phyloP scores from a whole-genome alignment of 1,140 invertebrate genomes.

The Drosophila sproati region DNA sequence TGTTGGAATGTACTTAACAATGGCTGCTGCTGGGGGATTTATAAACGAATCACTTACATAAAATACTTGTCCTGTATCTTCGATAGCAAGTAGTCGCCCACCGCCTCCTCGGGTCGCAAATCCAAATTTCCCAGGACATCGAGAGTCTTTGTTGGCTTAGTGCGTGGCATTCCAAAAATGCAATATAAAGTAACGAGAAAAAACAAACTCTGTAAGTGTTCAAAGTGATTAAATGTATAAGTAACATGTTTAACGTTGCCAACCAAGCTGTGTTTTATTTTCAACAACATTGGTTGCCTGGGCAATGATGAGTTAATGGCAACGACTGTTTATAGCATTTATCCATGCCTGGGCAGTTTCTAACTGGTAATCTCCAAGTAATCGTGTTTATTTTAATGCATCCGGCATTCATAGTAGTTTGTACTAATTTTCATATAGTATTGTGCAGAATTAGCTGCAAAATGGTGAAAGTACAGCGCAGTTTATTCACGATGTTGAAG shows the following conservation, averaged over 20 bases:
- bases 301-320: not conserved
- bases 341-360: not conserved
- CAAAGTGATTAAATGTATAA: not conserved
- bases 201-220: not conserved
- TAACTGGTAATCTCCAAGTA: not conserved
- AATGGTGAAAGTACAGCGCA: no score
- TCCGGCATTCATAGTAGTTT: no score
- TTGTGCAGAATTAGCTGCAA: no score
- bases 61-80: conserved; percentile 75
- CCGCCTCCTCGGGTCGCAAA: conserved; percentile 74
- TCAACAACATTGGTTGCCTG: conserved; percentile 45
- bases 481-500: no score
- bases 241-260: conserved; percentile 1
- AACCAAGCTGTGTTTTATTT: not conserved
- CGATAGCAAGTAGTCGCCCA: conserved; percentile 68
- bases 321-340: conserved; percentile 3
- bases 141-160: conserved; percentile 74
- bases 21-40: not conserved
- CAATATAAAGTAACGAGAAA: not conserved
- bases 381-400: no score
- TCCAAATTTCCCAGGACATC: conserved; percentile 82
- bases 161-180: conserved; percentile 71
- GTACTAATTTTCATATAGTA: no score
- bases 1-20: not conserved
- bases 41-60: conserved; percentile 54